phyloP scores from a whole-genome alignment of 2,888 invertebrate species.

The Pachymerium ferrugineum region DNA sequence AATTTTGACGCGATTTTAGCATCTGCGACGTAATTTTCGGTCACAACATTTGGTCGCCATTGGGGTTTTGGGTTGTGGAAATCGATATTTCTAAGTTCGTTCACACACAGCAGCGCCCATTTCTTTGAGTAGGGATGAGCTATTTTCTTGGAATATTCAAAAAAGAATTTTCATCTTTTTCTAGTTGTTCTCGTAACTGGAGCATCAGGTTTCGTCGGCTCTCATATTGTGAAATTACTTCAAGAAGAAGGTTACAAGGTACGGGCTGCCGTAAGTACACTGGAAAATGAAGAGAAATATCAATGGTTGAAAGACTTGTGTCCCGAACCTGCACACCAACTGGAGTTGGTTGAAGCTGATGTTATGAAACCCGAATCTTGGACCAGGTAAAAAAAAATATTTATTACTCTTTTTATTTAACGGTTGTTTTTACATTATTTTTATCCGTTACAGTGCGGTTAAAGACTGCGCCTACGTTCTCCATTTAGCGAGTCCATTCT shows the following conservation, averaged over 20 bases:
- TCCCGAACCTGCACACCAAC: constrained; percentile 47
- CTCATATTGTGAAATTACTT: constrained; percentile 51
- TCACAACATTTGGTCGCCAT: neutral
- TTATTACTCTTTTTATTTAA: neutral
- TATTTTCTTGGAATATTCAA: neutral
- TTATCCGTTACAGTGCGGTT: constrained; percentile 44
- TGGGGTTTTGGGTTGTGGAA: neutral
- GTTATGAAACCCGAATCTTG: constrained; percentile 48
- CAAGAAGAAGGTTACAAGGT: constrained; percentile 51
- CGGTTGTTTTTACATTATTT: neutral
- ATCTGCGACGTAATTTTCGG: constrained; percentile 6
- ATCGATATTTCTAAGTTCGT: constrained; percentile 19
- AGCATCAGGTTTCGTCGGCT: constrained; percentile 52
- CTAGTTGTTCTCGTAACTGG: constrained; percentile 52
- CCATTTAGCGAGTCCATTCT: constrained; percentile 50
- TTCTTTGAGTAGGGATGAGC: neutral
- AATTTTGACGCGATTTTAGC: neutral
- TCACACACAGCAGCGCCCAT: neutral
- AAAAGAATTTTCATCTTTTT: constrained; percentile 20
- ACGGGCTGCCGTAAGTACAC: constrained; percentile 50
- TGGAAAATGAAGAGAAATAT: constrained; percentile 46
- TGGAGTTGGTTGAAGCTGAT: constrained; percentile 53
- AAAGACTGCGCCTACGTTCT: constrained; percentile 49
- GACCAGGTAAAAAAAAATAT: constrained; percentile 41
- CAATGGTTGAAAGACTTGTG: constrained; percentile 43